A percentile compares a stretch with the other conserved stretches of the same genome.
Conservation (phyloP, 2,888 invertebrate species). For the Cheilosia impressa region DNA sequence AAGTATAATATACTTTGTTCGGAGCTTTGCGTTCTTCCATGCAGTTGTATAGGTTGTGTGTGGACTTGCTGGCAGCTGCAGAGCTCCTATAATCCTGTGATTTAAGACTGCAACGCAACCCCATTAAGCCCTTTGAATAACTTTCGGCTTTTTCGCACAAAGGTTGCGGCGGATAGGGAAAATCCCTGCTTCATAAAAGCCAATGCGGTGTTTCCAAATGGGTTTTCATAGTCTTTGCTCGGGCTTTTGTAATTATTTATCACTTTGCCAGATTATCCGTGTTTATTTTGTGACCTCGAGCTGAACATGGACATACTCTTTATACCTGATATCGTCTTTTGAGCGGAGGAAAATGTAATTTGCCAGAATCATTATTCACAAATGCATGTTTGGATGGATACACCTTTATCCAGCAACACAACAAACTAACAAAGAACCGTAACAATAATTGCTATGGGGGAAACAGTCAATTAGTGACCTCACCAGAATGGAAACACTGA, state of each 20-base stretch:
- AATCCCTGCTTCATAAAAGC: not conserved
- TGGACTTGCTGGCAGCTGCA: not conserved
- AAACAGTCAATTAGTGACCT: conserved; percentile 3
- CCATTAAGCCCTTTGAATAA: not conserved
- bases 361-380: not conserved
- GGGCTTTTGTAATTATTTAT: not conserved
- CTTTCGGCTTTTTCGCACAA: not conserved
- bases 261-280: not conserved
- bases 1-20: not conserved
- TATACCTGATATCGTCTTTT: not conserved
- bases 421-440: not conserved
- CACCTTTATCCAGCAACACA: not conserved
- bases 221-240: too few relatives aligned
- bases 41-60: not conserved
- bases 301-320: not conserved
- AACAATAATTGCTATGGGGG: conserved; percentile 22
- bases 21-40: not conserved
- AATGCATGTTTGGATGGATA: not conserved
- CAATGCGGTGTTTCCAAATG: not conserved
- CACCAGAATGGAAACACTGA: not conserved
- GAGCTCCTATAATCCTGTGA: not conserved
- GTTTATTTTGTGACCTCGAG: not conserved
- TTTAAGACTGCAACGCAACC: not conserved
- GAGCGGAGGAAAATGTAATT: not conserved
- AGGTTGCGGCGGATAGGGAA: too few relatives aligned